Base-by-base conservation (phyloP, 1,140 invertebrate genomes). In the Zaprionus inermis region DNA sequence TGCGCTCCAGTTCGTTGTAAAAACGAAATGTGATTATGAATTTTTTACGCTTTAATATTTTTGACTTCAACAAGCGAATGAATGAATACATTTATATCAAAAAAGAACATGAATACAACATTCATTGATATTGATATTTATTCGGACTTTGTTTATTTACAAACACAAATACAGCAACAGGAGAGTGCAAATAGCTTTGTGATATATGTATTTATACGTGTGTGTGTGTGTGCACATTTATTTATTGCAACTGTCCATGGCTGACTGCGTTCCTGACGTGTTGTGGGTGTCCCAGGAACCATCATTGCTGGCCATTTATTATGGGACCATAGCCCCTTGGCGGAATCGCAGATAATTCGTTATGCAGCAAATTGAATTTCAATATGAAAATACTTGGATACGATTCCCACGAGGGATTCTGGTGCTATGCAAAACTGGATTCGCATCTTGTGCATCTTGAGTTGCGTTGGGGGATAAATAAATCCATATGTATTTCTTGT, bases 361-460 rank as follows among this genome's bases (percentile, higher is more conserved):
- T 75, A 75, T 75, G 67, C 72, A 75, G 46, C 55, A 78, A 84
- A 85, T 84, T 85, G 69, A 85, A 84, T 84, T 84, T 74, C 49
- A 66, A 74, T 74, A 73, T 44, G 64, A 44, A 68, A 68, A 73
- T 56, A 30, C 57, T 61, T 44, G 52, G 30, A 24, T 49, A 16
- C 22, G 36, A 14, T 12, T 9, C 36, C 34, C 44, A 22, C 12
- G 18, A n/a, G 16, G 44, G 44, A 22, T 34, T n/a, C 24, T 28
- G 49, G 58, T 65, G 18, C 18, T 22, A 46, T 44, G 64, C 22
- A 34, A 12, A 44, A n/a, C 38, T 41, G 34, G 49, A 24, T 32
- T 22, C 16, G 20, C 28, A 61, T 30, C 22, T 41, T n/a, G 9
- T 41, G 30, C 18, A 34, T 36, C 54, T 58, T 16, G 16, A 34